Percentiles rank a stretch among this genome's conserved stretches.
phyloP scores from a whole-genome alignment of 2,888 invertebrate species.

The Scrobipalpa atriplicella region DNA sequence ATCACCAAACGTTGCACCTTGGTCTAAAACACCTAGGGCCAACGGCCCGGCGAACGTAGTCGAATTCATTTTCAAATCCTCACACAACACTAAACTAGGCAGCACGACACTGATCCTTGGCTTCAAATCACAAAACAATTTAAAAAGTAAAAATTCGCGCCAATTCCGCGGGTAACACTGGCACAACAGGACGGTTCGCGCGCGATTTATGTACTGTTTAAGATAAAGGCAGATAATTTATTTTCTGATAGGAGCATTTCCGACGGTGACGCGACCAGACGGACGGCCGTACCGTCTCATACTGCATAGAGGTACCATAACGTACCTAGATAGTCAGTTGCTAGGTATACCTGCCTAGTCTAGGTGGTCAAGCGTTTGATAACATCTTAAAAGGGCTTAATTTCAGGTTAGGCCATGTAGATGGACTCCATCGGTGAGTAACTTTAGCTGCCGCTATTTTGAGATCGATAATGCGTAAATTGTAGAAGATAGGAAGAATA shows the following conservation, averaged over 20 bases:
- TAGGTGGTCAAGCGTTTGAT: constrained; percentile 12
- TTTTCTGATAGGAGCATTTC: constrained; percentile 6
- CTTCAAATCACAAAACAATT: constrained; percentile 3
- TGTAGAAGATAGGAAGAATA: too few relatives aligned
- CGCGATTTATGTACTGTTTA: constrained; percentile 11
- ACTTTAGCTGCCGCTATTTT: background rate
- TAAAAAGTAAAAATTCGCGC: background rate
- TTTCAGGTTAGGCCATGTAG: background rate
- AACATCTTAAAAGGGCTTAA: constrained; percentile 13
- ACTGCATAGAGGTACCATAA: constrained; percentile 11
- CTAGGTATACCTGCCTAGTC: background rate
- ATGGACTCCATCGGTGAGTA: background rate
- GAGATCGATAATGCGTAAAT: too few relatives aligned
- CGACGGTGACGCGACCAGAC: background rate
- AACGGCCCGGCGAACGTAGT: constrained; percentile 7
- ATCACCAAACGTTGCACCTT: background rate
- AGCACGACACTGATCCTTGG: background rate
- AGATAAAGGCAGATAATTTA: constrained; percentile 19
- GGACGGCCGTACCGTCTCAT: background rate
- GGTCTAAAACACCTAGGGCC: background rate
- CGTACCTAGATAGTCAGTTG: background rate
- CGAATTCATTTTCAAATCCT: constrained; percentile 13
- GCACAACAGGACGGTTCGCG: constrained; percentile 17
- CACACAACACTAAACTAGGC: constrained; percentile 5
- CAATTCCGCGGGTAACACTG: constrained; percentile 10